Evolutionary conservation across 2,888 invertebrate species (phyloP).

Genomic region (Tanytarsus gracilentus): DNA sequence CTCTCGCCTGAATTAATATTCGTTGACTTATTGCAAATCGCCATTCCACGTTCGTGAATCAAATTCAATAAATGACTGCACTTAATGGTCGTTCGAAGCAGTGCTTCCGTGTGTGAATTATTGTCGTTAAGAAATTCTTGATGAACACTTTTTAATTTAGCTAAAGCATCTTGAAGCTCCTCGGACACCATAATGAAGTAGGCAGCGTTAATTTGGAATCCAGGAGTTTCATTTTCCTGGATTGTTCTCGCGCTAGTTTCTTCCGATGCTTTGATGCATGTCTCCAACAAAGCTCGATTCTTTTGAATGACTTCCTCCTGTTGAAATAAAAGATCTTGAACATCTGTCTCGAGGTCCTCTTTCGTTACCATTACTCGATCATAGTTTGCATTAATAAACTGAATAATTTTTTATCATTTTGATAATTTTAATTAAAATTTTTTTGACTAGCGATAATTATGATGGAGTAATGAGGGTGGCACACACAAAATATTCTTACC

Average conservation of each 20-base stretch:
- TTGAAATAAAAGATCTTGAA: constrained; percentile 57
- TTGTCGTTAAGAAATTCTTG: constrained; percentile 37
- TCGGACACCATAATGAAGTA: constrained; percentile 35
- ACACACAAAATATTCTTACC: too few species aligned
- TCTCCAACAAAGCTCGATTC: constrained; percentile 33
- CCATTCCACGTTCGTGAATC: constrained; percentile 62
- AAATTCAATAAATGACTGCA: constrained; percentile 48
- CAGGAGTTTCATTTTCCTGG: constrained; percentile 34
- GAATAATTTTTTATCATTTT: constrained; percentile 31
- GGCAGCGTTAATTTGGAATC: constrained; percentile 33
- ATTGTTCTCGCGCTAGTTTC: constrained; percentile 33
- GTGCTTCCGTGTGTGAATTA: constrained; percentile 34
- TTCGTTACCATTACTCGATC: constrained; percentile 47
- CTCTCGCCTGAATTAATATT: constrained; percentile 57
- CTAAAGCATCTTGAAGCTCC: constrained; percentile 33
- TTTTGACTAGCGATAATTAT: not conserved
- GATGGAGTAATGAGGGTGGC: too few species aligned
- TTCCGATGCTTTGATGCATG: constrained; percentile 34
- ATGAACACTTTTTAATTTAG: constrained; percentile 33
- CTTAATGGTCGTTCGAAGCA: constrained; percentile 34
- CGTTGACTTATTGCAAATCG: constrained; percentile 65
- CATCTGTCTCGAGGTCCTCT: constrained; percentile 50
- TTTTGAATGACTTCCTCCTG: constrained; percentile 54
- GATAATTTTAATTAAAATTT: not conserved
- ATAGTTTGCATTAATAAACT: constrained; percentile 56